Base-by-base conservation (phyloP, 2,888 invertebrate genomes). In the Cataglyphis cursor region DNA sequence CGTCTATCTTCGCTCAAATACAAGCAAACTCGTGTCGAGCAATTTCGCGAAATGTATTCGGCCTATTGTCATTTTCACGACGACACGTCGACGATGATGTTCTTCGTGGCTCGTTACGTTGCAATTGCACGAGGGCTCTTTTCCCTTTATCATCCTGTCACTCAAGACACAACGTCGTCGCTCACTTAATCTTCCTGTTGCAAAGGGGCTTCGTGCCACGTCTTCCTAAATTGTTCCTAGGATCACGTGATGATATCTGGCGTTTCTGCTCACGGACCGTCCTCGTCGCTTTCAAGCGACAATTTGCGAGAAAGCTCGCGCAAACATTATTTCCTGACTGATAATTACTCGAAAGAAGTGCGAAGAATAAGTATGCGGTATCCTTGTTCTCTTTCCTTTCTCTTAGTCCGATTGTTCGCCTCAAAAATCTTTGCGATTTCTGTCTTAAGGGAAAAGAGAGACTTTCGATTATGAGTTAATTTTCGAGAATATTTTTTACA, bases 401-500 rank as follows among this genome's bases (percentile, higher is more conserved):
- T 76, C 0, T 21, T 15, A 4, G 1, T 54, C 24, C n/a, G 10
- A 31, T 68, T 41, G 41, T 57, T 57, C 12, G 15, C 15, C 10
- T 5, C 6, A 10, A 44, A 31, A 48, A 89, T 87, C 82, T 91
- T 28, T 12, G 3, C 28, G 2, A 24, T 73, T 38, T 72, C 18
- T 48, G n/a, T 54, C 41, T 48, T 12, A 10, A 57, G 15, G 4
- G 18, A 28, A 35, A 68, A 41, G 12, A 28, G 0, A 6, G 44
- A 21, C 0, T 3, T 28, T 31, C 70, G 6, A 28, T n/a, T 24
- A 8, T 6, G 15, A 15, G 10, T 15, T 15, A 15, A 28, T 76
- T 64, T 12, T 57, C 10, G 28, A 12, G 12, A 54, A 21, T 24
- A 21, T 57, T 10, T 51, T 24, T 44, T 41, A n/a, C 12, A n/a